These are phyloP conservation scores for Aphelenchoides avenae DNA, from an alignment of 1,140 invertebrate genomes.

Conservation along the genomic window DNA sequence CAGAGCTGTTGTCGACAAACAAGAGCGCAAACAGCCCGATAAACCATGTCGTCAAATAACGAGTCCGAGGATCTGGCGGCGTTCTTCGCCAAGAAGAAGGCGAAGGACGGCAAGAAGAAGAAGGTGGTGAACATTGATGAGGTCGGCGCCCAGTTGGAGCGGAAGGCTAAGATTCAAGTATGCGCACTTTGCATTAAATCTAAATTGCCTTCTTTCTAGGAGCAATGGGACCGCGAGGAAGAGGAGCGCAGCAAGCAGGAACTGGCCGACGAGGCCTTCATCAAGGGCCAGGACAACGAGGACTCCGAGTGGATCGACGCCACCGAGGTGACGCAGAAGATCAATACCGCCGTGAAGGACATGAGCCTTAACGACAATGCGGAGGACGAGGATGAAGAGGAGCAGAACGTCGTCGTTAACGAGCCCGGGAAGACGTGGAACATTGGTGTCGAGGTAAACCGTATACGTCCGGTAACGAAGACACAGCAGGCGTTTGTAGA, in stretches of 20 bases:
- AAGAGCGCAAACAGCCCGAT: too few relatives aligned
- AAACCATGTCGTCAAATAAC: too few relatives aligned
- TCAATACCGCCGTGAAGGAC: conserved; percentile 25
- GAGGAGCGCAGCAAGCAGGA: conserved; percentile 8
- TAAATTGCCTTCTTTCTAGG: conserved; percentile 19
- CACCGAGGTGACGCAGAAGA: conserved; percentile 22
- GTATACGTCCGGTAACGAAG: too few relatives aligned
- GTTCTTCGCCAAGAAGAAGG: conserved; percentile 30
- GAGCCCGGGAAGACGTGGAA: conserved; percentile 29
- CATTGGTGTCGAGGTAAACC: too few relatives aligned
- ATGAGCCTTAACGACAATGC: conserved; percentile 15
- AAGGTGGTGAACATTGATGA: conserved; percentile 27
- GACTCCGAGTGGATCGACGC: conserved; percentile 31
- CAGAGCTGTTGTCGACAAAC: too few relatives aligned
- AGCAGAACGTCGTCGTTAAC: conserved; percentile 18
- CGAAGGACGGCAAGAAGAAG: conserved; percentile 20
- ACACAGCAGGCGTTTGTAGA: too few relatives aligned
- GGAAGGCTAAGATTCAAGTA: conserved; percentile 16
- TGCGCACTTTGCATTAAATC: conserved; percentile 1
- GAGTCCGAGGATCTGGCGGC: conserved; percentile 13
- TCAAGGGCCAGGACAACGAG: conserved; percentile 2
- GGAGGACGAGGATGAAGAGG: conserved; percentile 27
- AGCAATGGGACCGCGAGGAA: conserved; percentile 22
- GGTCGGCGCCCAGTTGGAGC: conserved; percentile 21
- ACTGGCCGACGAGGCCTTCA: background rate